Evolutionary conservation across 53 echinoderm and acorn worm species (phyloP).

Genomic region (Pentamera pediparva): DNA sequence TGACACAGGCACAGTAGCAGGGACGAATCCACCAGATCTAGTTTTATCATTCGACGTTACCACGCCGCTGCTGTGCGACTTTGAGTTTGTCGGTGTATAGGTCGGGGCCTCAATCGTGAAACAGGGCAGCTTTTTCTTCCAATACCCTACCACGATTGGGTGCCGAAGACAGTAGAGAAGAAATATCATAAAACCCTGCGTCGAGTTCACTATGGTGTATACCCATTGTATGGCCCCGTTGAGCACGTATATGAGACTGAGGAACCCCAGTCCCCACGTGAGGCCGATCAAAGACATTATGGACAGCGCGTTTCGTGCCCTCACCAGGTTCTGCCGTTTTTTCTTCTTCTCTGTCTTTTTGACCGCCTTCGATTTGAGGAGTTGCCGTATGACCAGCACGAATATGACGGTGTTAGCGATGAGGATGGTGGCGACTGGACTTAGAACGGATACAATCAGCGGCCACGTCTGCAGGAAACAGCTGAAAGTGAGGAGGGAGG

Average conservation of each 20-base stretch:
- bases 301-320: conserved; percentile 61
- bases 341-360: conserved; percentile 3
- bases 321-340: conserved; percentile 49
- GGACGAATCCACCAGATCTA: neutral
- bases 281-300: conserved; percentile 69
- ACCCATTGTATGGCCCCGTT: conserved; percentile 59
- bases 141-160: conserved; percentile 45
- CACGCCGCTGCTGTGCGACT: neutral
- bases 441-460: neutral
- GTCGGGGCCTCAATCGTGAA: neutral
- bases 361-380: conserved; percentile 2
- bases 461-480: conserved; percentile 14
- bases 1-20: neutral
- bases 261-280: conserved; percentile 72
- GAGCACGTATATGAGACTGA: conserved; percentile 54
- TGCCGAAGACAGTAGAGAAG: conserved; percentile 77
- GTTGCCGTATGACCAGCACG: conserved; percentile 19
- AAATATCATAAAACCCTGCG: conserved; percentile 80
- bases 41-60: neutral
- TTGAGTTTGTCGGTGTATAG: neutral
- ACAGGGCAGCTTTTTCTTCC: conserved; percentile 21
- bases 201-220: conserved; percentile 72
- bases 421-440: neutral
- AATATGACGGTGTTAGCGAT: neutral
- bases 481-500: neutral